A percentile compares a stretch with the other conserved stretches of the same genome.
These are phyloP conservation scores for Leptinotarsa defecta DNA, from an alignment of 1,140 invertebrate genomes.

Conservation along the genomic window DNA sequence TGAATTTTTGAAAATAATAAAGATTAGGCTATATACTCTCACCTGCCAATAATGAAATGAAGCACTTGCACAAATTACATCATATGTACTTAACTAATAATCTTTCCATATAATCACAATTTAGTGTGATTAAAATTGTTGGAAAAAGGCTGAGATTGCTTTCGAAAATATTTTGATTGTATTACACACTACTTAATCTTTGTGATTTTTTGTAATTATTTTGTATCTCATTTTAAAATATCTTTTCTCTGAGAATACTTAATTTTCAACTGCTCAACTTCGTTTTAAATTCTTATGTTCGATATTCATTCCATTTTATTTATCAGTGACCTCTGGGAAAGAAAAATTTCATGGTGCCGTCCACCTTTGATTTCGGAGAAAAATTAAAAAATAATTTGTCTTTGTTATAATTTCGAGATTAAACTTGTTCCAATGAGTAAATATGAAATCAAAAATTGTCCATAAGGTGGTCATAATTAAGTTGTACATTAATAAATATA, in stretches of 20 bases:
- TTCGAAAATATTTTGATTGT: not conserved
- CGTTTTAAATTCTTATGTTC: not conserved
- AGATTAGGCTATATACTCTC: slow-evolving; percentile 1
- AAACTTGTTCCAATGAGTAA: not conserved
- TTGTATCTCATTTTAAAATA: too few species aligned
- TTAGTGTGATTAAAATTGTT: not conserved
- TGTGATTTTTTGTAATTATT: not conserved
- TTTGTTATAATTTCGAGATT: not conserved
- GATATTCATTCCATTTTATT: slow-evolving; percentile 4
- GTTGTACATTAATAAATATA: slow-evolving; percentile 5
- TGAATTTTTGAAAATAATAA: slow-evolving; percentile 4
- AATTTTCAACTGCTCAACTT: not conserved
- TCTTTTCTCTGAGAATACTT: not conserved
- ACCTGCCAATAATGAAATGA: slow-evolving; percentile 12
- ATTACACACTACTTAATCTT: not conserved
- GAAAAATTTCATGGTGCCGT: not conserved
- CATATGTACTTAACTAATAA: slow-evolving; percentile 15
- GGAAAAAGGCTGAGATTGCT: not conserved
- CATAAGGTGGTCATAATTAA: slow-evolving; percentile 2
- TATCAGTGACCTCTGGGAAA: not conserved
- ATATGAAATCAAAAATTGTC: slow-evolving; percentile 9
- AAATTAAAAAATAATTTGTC: not conserved
- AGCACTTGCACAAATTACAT: slow-evolving; percentile 8
- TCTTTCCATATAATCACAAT: not conserved
- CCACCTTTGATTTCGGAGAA: not conserved